These are phyloP conservation scores for Schizaphis graminum DNA, from an alignment of 2,888 invertebrate species.

Conservation along the genomic window DNA sequence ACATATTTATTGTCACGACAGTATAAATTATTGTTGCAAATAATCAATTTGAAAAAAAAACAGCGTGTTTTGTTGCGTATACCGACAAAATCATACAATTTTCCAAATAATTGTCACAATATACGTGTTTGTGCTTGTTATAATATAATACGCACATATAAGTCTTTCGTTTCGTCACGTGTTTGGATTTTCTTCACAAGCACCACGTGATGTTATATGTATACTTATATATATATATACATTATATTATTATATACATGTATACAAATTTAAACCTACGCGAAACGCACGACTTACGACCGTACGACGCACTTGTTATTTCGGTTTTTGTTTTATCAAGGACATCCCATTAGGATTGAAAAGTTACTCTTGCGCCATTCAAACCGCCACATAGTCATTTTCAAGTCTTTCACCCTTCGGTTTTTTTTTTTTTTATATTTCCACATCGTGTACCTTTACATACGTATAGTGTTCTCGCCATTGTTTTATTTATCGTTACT, in stretches of 20 bases:
- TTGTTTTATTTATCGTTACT: not conserved
- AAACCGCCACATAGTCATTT: not conserved
- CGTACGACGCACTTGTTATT: constrained; percentile 30
- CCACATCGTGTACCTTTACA: not conserved
- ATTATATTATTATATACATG: not conserved
- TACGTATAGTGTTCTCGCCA: not conserved
- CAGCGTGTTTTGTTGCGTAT: too few relatives aligned
- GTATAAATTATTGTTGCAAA: not conserved
- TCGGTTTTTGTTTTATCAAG: constrained; percentile 33
- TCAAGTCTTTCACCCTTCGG: not conserved
- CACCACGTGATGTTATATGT: not conserved
- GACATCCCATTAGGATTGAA: constrained; percentile 33
- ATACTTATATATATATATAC: not conserved
- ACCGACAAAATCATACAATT: not conserved
- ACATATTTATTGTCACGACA: not conserved
- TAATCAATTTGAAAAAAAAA: not conserved
- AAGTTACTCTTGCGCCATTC: constrained; percentile 26
- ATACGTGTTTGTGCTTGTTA: not conserved
- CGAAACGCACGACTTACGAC: not conserved
- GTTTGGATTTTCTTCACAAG: not conserved
- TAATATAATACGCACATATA: not conserved
- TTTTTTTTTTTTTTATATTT: not conserved
- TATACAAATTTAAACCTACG: not conserved
- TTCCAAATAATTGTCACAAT: not conserved
- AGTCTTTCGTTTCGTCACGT: not conserved